Base-by-base conservation (phyloP, 2,113 vertebrate genomes). In the Aythya baeri region DNA sequence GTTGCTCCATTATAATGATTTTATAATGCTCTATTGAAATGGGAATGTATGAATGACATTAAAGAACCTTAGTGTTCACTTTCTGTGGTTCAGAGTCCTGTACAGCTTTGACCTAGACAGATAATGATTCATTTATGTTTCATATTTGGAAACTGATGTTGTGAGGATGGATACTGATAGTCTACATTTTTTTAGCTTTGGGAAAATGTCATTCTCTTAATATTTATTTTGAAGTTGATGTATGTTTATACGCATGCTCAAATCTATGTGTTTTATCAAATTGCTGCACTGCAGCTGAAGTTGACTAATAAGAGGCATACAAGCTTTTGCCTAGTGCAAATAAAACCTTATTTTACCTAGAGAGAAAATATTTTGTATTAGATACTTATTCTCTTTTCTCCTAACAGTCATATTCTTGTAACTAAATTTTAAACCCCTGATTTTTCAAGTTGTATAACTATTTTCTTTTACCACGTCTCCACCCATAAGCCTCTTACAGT, bases 1-100 rank as follows among this genome's bases (percentile, higher is more conserved):
- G 13, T 67, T 92, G 8, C 14, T 88, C 31, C 4, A 1, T 73
- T 11, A 34, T 7, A 8, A 4, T 25, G 23, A 2, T 31, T 82
- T 79, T 57, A 54, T 26, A 58, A 31, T 76, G 7, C 38, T 10
- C 41, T 62, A 4, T 14, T 78, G 54, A 91, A 87, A 17, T 11
- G 5, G 41, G 85, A 79, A 65, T 21, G 6, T 7, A 27, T 38
- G 11, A 59, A n/a, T 34, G 46, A 52, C 20, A 2, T 55, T 81
- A 65, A 83, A 74, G 17, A 1, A 72, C 9, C 2, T 54, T 27
- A 32, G 67, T 25, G 17, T 50, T 22, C 49, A 59, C 71, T 9
- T 80, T 41, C 17, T 23, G 2, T 32, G 6, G 3, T 68, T 80
- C 46, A 1, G 0, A 15, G 3, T 6, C 29, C 2, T 2, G 29